Conservation (phyloP, 2,797 vertebrate species). For the Xenops minutus region DNA sequence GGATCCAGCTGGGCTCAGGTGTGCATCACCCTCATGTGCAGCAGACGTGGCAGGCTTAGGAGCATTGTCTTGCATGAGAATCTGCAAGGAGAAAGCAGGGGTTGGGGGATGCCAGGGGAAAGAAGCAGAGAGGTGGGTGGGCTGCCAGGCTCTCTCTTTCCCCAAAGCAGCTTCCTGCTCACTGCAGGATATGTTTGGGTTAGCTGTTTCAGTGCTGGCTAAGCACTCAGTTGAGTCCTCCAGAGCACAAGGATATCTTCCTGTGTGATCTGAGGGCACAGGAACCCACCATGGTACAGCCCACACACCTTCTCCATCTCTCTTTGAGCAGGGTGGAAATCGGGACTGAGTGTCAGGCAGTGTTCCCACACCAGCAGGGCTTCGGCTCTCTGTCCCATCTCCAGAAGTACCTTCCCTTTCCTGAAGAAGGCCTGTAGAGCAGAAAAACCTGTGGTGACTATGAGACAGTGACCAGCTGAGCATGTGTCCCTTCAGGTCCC, state of each 20-base stretch:
- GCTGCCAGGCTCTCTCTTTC: not conserved
- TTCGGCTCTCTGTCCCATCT: conserved; percentile 82
- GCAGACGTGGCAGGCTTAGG: rapidly evolving
- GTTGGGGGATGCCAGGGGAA: not conserved
- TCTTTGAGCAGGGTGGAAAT: conserved; percentile 77
- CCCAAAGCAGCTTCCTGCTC: not conserved
- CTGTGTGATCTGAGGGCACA: not conserved
- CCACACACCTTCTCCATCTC: conserved; percentile 82
- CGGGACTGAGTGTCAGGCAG: conserved; percentile 82
- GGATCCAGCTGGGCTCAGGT: not conserved
- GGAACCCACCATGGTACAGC: rapidly evolving
- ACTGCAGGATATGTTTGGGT: rapidly evolving
- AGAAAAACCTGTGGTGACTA: not conserved
- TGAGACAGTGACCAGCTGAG: not conserved
- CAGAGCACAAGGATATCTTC: not conserved
- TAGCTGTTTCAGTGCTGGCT: not conserved
- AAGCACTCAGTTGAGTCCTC: not conserved
- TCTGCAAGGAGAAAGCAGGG: not conserved
- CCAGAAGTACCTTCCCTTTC: conserved; percentile 85
- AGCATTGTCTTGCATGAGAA: not conserved
- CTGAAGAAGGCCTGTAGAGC: conserved; percentile 82
- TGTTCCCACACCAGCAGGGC: conserved; percentile 82
- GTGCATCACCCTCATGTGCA: not conserved
- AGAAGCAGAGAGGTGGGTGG: not conserved
- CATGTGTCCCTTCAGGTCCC: not conserved